These are phyloP conservation scores for Neodontobutis hainanensis DNA, from an alignment of 2,113 vertebrate species.

Conservation along the genomic window DNA sequence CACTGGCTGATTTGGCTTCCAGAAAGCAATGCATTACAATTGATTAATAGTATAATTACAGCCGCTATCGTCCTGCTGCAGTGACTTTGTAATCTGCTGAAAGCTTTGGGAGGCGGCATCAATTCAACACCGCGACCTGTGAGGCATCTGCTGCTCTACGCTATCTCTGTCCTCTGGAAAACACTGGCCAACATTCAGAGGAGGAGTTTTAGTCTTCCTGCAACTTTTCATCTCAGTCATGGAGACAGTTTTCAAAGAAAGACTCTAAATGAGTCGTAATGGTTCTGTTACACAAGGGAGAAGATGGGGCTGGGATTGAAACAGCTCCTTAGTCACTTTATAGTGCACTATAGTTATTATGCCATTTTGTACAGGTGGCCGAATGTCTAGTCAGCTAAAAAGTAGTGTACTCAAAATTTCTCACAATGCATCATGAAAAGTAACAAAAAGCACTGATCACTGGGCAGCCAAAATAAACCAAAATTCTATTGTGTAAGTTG, in stretches of 20 bases:
- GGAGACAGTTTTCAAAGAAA: neutral
- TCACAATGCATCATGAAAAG: too few relatives aligned
- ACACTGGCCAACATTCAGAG: neutral
- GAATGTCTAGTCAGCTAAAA: too few relatives aligned
- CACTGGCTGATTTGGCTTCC: constrained; percentile 31
- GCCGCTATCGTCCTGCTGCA: constrained; percentile 25
- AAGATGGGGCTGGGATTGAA: too few relatives aligned
- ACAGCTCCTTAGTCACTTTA: too few relatives aligned
- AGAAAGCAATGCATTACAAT: constrained; percentile 33
- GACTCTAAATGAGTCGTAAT: neutral
- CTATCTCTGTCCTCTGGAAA: constrained; percentile 5
- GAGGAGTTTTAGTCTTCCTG: neutral
- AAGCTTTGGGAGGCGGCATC: constrained; percentile 22
- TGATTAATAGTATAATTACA: constrained; percentile 53
- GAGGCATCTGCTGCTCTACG: neutral
- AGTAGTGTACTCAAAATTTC: too few relatives aligned
- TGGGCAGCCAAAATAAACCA: too few relatives aligned
- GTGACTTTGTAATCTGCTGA: constrained; percentile 32
- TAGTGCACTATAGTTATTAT: too few relatives aligned
- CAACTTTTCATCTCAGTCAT: neutral
- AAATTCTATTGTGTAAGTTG: too few relatives aligned
- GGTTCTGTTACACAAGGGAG: too few relatives aligned
- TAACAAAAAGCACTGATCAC: too few relatives aligned
- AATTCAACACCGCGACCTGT: constrained; percentile 19
- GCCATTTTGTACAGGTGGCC: too few relatives aligned